phyloP scores from a whole-genome alignment of 1,140 invertebrate species.

The Heliconius eleuchia region DNA sequence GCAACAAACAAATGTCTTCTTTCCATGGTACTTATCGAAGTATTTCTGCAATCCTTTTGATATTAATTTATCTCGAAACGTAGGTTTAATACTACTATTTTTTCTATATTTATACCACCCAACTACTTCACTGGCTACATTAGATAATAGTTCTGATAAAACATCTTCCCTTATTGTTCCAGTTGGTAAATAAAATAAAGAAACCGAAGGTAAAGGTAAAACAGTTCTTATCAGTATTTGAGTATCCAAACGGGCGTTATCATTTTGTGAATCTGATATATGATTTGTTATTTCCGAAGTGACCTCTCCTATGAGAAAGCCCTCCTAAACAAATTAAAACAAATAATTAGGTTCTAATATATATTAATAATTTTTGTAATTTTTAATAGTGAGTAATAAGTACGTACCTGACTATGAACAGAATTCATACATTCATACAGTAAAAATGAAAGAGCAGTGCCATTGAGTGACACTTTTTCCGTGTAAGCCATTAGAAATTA shows the following conservation, averaged over 20 bases:
- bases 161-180: slow-evolving; percentile 81
- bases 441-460: slow-evolving; percentile 84
- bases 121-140: slow-evolving; percentile 81
- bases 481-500: slow-evolving; percentile 69
- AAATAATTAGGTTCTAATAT: slow-evolving; percentile 10
- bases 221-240: slow-evolving; percentile 83
- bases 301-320: slow-evolving; percentile 84
- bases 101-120: slow-evolving; percentile 85
- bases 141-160: slow-evolving; percentile 77
- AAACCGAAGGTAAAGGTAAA: slow-evolving; percentile 79
- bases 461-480: slow-evolving; percentile 78
- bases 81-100: slow-evolving; percentile 76
- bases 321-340: slow-evolving; percentile 81
- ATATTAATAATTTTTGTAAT: background rate
- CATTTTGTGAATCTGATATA: slow-evolving; percentile 84
- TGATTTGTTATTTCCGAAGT: slow-evolving; percentile 83
- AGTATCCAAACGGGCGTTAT: slow-evolving; percentile 81
- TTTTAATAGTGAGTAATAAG: slow-evolving; percentile 21
- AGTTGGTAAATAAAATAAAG: slow-evolving; percentile 81
- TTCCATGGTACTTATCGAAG: slow-evolving; percentile 76
- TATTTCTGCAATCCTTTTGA: slow-evolving; percentile 82
- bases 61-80: slow-evolving; percentile 82
- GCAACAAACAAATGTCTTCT: slow-evolving; percentile 81
- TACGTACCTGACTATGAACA: slow-evolving; percentile 81
- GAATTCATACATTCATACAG: slow-evolving; percentile 84